phyloP scores from a whole-genome alignment of 2,888 invertebrate genomes.

The Rhagium mordax region DNA sequence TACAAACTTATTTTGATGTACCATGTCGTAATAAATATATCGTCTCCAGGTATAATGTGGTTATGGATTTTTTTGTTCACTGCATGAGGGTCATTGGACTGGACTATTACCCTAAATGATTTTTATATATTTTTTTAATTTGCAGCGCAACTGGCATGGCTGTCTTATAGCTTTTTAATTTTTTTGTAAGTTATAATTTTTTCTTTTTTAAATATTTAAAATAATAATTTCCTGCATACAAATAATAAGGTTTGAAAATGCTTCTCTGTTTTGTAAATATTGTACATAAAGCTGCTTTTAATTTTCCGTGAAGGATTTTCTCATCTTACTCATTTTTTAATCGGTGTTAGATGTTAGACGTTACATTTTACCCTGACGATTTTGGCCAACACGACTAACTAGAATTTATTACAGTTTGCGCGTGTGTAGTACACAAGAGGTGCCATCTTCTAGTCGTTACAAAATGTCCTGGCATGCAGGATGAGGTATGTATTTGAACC shows the following conservation, averaged over 20 bases:
- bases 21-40: slow-evolving; percentile 8
- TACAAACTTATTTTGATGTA: slow-evolving; percentile 35
- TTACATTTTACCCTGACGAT: slow-evolving; percentile 22
- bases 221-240: not conserved
- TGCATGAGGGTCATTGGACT: slow-evolving; percentile 47
- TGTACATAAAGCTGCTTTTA: slow-evolving; percentile 36
- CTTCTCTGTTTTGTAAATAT: slow-evolving; percentile 34
- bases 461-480: slow-evolving; percentile 98
- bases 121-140: slow-evolving; percentile 64
- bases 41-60: slow-evolving; percentile 20
- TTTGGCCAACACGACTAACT: not conserved
- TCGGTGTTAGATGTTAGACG: slow-evolving; percentile 31
- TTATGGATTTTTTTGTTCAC: slow-evolving; percentile 38
- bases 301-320: slow-evolving; percentile 29
- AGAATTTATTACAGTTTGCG: slow-evolving; percentile 83
- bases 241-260: slow-evolving; percentile 18
- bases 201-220: slow-evolving; percentile 48
- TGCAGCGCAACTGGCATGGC: slow-evolving; percentile 69
- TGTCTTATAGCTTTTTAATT: slow-evolving; percentile 66
- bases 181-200: slow-evolving; percentile 66
- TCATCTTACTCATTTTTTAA: slow-evolving; percentile 21
- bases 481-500: slow-evolving; percentile 81
- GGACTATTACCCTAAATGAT: slow-evolving; percentile 30
- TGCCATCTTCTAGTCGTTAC: slow-evolving; percentile 98
- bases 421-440: slow-evolving; percentile 99